Conservation (phyloP, 2,888 invertebrate genomes). For the Onthophagus sagittarius region DNA sequence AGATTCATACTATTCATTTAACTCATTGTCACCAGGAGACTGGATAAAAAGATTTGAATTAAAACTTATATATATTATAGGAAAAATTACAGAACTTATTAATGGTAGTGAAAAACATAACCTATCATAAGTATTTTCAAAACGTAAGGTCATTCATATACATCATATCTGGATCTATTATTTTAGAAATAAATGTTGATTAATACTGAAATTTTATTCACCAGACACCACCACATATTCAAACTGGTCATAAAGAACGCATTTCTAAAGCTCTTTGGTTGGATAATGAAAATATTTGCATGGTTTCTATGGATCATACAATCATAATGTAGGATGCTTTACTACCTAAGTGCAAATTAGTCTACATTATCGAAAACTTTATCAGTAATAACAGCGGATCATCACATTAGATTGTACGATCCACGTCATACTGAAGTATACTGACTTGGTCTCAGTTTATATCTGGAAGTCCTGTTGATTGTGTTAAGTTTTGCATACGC, state of each 20-base stretch:
- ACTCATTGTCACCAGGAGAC: too few relatives aligned
- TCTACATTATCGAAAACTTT: constrained; percentile 71
- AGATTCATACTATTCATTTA: too few relatives aligned
- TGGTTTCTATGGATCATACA: constrained; percentile 94
- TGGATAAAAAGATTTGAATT: too few relatives aligned
- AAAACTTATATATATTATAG: too few relatives aligned
- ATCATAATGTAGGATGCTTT: constrained; percentile 92
- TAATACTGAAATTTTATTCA: constrained; percentile 32
- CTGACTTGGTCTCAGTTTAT: constrained; percentile 89
- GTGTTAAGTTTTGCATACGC: constrained; percentile 94
- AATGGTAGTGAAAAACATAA: too few relatives aligned
- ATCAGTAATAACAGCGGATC: constrained; percentile 86
- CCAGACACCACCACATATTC: constrained; percentile 76
- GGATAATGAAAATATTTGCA: constrained; percentile 70
- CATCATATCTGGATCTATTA: too few relatives aligned
- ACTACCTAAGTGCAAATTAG: constrained; percentile 72
- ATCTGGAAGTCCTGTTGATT: constrained; percentile 87
- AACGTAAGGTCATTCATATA: too few relatives aligned
- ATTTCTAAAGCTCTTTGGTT: constrained; percentile 85
- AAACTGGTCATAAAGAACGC: constrained; percentile 91
- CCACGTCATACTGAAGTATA: constrained; percentile 83
- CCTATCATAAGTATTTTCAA: too few relatives aligned
- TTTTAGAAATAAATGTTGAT: too few relatives aligned
- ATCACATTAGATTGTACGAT: constrained; percentile 88
- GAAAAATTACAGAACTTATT: too few relatives aligned